A percentile compares a stretch with the other conserved stretches of the same genome.
phyloP scores from a whole-genome alignment of 2,888 invertebrate species.

The Venustoraphidia nigricollis region DNA sequence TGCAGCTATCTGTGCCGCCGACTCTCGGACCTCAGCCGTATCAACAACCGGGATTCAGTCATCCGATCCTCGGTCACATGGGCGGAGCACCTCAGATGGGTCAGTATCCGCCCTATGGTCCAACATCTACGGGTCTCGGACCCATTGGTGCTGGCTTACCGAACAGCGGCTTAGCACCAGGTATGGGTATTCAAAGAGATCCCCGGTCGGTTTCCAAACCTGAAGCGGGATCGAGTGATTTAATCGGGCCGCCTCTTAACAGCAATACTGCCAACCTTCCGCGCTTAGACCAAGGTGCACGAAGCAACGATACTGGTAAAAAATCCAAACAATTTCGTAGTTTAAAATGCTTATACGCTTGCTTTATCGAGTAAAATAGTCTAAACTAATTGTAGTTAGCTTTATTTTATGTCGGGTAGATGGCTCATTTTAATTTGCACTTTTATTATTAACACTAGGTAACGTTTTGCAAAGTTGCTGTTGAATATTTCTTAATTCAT shows the following conservation, averaged over 20 bases:
- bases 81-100: slow-evolving; percentile 31
- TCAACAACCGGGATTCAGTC: slow-evolving; percentile 53
- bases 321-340: slow-evolving; percentile 9
- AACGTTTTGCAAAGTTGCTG: too few relatives aligned
- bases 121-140: slow-evolving; percentile 21
- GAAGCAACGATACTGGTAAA: slow-evolving; percentile 30
- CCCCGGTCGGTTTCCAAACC: slow-evolving; percentile 33
- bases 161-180: slow-evolving; percentile 28
- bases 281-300: slow-evolving; percentile 30
- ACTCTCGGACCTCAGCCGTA: slow-evolving; percentile 42
- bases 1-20: slow-evolving; percentile 71
- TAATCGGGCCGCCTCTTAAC: slow-evolving; percentile 22
- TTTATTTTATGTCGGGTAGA: too few relatives aligned
- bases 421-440: too few relatives aligned
- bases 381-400: too few relatives aligned
- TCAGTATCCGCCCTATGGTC: slow-evolving; percentile 33
- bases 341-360: too few relatives aligned
- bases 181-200: slow-evolving; percentile 30
- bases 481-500: too few relatives aligned
- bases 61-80: slow-evolving; percentile 51
- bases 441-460: too few relatives aligned
- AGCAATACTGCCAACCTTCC: slow-evolving; percentile 25
- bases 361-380: too few relatives aligned
- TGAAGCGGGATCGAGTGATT: slow-evolving; percentile 56
- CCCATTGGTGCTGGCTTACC: slow-evolving; percentile 27